Base-by-base conservation (phyloP, 2,888 invertebrate species). In the Trisateles emortualis region DNA sequence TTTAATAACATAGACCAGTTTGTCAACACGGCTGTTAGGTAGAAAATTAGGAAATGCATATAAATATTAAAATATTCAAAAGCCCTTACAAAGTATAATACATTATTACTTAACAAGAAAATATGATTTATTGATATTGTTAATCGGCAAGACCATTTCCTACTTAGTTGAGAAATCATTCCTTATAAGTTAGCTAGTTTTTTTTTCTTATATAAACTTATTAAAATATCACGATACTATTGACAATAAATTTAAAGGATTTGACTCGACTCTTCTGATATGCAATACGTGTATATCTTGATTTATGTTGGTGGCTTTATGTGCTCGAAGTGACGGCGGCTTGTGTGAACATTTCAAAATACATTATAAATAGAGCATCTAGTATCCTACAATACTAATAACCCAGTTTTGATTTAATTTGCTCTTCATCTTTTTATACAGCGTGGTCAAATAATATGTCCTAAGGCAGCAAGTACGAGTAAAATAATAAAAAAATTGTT, bases 251-350 rank as follows among this genome's bases (percentile, higher is more conserved):
- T 70, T 72, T 56, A 64, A 74, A 81, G 76, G 76, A 79, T 70
- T 78, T 75, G 69, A 72, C 66, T 67, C 72, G 59, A n/a, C n/a
- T n/a, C 64, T 49, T 61, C 49, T 69, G 74, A 83, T 86, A 79
- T 71, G 71, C 76, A 68, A 85, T 85, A 80, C n/a, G n/a, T n/a
- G n/a, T n/a, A n/a, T 81, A 83, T 87, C 86, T 82, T 78, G 80
- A 86, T 86, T 84, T 83, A 78, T 69, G 84, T 79, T 76, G 78
- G 74, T 64, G 69, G 72, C 68, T 75, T 74, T 74, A 70, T 74
- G 72, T 77, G 68, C 62, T 63, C 65, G 67, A 68, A 70, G 71
- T 70, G 68, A 72, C 68, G 65, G 67, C 69, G 70, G 76, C 74
- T 79, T 74, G 74, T 51, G 57, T 66, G 50, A 66, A 68, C 57